phyloP scores from a whole-genome alignment of 2,113 vertebrate species.

The Macrotus californicus region DNA sequence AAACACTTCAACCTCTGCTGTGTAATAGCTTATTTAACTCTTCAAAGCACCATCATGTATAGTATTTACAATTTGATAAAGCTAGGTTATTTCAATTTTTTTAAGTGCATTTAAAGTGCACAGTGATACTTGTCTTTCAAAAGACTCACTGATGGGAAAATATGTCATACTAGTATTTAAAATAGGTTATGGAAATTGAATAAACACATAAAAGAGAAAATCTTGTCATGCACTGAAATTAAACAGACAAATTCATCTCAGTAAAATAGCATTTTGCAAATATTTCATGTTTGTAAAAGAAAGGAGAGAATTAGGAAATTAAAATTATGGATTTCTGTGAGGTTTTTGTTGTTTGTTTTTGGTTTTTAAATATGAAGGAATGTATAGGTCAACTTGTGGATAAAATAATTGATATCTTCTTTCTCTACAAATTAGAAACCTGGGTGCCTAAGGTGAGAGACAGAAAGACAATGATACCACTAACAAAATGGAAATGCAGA shows the following conservation, averaged over 20 bases:
- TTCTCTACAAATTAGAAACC: background rate
- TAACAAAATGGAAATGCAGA: background rate
- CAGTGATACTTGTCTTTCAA: background rate
- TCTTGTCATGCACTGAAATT: background rate
- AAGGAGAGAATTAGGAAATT: background rate
- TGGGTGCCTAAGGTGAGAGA: background rate
- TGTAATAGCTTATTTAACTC: background rate
- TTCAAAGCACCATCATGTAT: background rate
- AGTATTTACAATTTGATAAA: background rate
- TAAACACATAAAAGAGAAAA: background rate
- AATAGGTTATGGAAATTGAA: background rate
- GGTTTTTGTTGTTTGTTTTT: background rate
- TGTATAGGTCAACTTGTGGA: background rate
- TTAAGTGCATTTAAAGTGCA: background rate
- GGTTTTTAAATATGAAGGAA: background rate
- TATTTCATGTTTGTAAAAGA: background rate
- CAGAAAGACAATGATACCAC: background rate
- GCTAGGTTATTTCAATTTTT: background rate
- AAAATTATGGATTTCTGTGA: background rate
- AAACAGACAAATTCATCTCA: background rate
- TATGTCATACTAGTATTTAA: background rate
- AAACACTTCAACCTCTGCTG: background rate
- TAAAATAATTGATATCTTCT: background rate
- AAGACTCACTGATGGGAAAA: background rate
- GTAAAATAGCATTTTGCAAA: background rate